Percentiles rank a stretch among this genome's conserved stretches.
Evolutionary conservation across 2,113 vertebrate species (phyloP).

Genomic region (Thalassoma bifasciatum): DNA sequence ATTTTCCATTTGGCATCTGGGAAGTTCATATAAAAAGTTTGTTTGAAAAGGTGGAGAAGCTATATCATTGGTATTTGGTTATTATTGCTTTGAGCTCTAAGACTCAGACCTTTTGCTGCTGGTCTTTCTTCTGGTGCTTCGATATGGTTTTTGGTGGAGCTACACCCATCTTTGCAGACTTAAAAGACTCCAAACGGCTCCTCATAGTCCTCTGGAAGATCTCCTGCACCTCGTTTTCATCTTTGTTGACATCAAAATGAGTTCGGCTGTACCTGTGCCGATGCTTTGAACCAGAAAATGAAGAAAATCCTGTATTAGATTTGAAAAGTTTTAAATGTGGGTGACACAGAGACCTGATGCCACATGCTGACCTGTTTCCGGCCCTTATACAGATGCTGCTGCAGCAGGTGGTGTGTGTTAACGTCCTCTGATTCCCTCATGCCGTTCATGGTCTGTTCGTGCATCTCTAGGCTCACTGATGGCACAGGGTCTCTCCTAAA

Average conservation of each 20-base stretch:
- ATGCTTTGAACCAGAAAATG: constrained; percentile 81
- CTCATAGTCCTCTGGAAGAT: constrained; percentile 98
- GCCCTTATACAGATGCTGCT: constrained; percentile 94
- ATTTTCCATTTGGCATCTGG: constrained; percentile 75
- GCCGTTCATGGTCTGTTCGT: constrained; percentile 87
- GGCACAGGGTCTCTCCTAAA: constrained; percentile 87
- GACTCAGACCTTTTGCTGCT: constrained; percentile 82
- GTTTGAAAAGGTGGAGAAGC: neutral
- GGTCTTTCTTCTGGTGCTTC: constrained; percentile 89
- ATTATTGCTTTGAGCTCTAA: neutral
- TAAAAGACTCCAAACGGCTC: constrained; percentile 94
- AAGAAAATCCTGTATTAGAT: neutral
- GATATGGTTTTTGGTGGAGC: constrained; percentile 86
- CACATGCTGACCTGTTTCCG: constrained; percentile 87
- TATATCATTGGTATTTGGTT: no score
- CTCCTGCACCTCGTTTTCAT: constrained; percentile 92
- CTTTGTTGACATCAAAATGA: constrained; percentile 83
- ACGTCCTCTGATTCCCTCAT: constrained; percentile 86
- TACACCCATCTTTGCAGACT: constrained; percentile 91
- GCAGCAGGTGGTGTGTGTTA: constrained; percentile 90
- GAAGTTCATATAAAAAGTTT: no score
- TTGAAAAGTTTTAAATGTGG: no score
- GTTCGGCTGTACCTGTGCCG: constrained; percentile 93
- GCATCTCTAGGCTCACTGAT: constrained; percentile 91
- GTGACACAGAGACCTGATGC: neutral